Evolutionary conservation across 2,113 vertebrate species (phyloP), one percentile per base, ranked within the genome.

Genomic region (Salvelinus fontinalis): DNA sequence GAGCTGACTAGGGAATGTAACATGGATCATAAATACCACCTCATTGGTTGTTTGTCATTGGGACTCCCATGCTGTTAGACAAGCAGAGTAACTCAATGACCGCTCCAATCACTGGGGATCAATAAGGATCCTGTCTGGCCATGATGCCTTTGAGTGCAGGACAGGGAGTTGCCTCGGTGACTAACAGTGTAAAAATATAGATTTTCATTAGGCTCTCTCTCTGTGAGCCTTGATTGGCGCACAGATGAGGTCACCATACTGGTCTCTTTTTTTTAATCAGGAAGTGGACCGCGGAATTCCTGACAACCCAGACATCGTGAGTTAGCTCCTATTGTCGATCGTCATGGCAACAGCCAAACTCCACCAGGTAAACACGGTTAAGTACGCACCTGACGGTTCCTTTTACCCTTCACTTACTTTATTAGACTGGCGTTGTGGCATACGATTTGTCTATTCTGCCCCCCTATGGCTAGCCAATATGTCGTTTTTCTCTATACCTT

Each of bases 221-320:
- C 29, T 81, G 75, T 22, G 29, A 2, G 18, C 34, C 34, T 77
- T 48, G 66, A 81, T 77, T 77, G 75, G 48, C n/a, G 54, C 66
- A 51, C 22, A 49, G 20, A 64, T 77, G 71, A 62, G 65, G 60
- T 73, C 79, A 65, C 31, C 9, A 26, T 64, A 26, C 9, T 22
- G 60, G n/a, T 57, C 4, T 4, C 31, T 22, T 16, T 65, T 67
- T 51, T 60, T 72, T 4, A 73, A 73, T 60, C 24, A 76, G 24
- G 51, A 48, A 48, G 68, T 70, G 68, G 27, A 72, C 59, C 14
- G 3, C 34, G 1, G 62, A 68, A n/a, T 29, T 54, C 29, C 31
- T 22, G 31, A 26, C 29, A 70, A 44, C 48, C 70, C 62, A 24
- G 22, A 48, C 68, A 16, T 24, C 67, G 16, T 18, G 72, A 44